Conservation (phyloP, 2,888 invertebrate genomes). For the Acleris holmiana region DNA sequence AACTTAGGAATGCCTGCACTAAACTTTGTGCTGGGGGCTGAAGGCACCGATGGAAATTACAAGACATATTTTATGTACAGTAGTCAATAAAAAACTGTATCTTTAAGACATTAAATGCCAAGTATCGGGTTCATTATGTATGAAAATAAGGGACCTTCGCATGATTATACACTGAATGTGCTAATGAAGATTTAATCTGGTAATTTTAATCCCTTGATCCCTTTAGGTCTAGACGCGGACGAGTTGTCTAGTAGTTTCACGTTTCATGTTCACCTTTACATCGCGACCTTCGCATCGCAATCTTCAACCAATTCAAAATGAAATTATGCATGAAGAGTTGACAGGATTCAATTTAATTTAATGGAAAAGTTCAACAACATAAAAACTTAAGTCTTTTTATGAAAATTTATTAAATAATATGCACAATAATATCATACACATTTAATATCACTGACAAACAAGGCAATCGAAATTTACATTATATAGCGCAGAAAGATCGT, state of each 20-base stretch:
- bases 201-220: not conserved
- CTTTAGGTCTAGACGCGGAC: not conserved
- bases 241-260: not conserved
- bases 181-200: not conserved
- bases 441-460: conserved; percentile 42
- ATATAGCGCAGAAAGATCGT: conserved; percentile 53
- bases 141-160: too few relatives aligned
- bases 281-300: conserved; percentile 13
- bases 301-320: conserved; percentile 24
- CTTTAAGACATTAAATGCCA: too few relatives aligned
- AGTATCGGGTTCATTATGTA: too few relatives aligned
- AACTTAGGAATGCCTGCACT: too few relatives aligned
- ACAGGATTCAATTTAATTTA: conserved; percentile 35
- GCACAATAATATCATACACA: conserved; percentile 29
- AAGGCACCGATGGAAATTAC: too few relatives aligned
- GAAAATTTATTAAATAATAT: conserved; percentile 34
- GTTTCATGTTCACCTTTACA: conserved; percentile 9
- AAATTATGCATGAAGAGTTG: conserved; percentile 30
- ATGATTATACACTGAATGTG: not conserved
- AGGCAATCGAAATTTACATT: conserved; percentile 48
- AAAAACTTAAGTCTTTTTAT: conserved; percentile 11
- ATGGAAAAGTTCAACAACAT: conserved; percentile 31
- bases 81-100: too few relatives aligned
- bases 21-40: too few relatives aligned
- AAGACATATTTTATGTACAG: too few relatives aligned